Base-by-base conservation (phyloP, 2,888 invertebrate genomes). In the Dusona sp. region DNA sequence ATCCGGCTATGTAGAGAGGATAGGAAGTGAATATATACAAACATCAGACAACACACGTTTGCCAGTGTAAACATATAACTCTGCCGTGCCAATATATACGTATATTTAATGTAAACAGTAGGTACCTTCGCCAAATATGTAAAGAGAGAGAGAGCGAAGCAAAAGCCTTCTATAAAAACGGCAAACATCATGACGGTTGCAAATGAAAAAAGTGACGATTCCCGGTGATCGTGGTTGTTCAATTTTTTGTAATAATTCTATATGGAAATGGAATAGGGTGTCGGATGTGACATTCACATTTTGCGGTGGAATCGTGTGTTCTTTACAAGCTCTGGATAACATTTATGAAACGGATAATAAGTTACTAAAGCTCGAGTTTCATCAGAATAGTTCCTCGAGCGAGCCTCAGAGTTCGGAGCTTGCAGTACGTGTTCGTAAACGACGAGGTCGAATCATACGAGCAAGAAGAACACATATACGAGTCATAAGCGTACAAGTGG, bases 31-130 rank as follows among this genome's bases (percentile, higher is more conserved):
- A 54, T 61, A 74, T 73, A 73, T 78, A 51, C 61, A 85, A 78
- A 85, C 81, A 78, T 67, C 65, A 45, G 54, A 42, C 29, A 75
- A 73, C 83, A 84, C 84, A 81, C 79, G 84, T 81, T 84, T 51
- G 38, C 61, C 77, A 61, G 48, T 64, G 79, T 75, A 83, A 85
- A 79, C 85, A 82, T 79, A 74, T 74, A 65, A 85, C 29, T 70
- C 42, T 64, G 19, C 45, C 25, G 38, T 68, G 64, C 61, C 68
- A 48, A 74, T 57, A 74, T 79, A 73, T 57, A 36, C 61, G 68
- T 57, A 61, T 42, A 54, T 79, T 79, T 22, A 79, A 70, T 61
- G 79, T 57, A 65, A 65, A 79, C 79, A 45, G 65, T 42, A 68
- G 45, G 64, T 74, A 57, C 57, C 64, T 68, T 42, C 57, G 45